Conservation (phyloP, 2,888 invertebrate genomes). For the Leistus spinibarbis region DNA sequence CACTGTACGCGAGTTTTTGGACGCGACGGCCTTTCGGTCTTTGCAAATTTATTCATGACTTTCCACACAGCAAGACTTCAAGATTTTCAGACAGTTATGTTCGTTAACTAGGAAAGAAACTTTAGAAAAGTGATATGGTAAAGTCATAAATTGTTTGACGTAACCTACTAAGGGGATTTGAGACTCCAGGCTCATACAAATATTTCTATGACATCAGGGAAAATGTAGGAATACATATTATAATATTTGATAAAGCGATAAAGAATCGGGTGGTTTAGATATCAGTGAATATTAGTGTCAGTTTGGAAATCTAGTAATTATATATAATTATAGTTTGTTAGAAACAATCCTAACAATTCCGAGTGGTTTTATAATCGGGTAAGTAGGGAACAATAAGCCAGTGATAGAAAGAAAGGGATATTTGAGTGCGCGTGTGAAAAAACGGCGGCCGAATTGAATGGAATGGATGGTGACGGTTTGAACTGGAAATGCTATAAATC, state of each 20-base stretch:
- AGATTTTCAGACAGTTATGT: neutral
- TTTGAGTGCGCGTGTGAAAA: neutral
- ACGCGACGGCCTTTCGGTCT: neutral
- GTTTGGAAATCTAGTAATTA: no score
- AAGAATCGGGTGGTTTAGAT: no score
- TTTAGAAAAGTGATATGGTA: neutral
- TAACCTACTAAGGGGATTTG: neutral
- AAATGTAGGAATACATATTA: no score
- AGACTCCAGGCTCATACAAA: neutral
- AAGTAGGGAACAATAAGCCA: neutral
- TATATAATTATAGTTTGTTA: no score
- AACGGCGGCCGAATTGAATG: constrained; percentile 24
- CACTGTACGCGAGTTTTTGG: neutral
- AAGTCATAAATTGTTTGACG: neutral
- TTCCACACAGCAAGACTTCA: neutral
- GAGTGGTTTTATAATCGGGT: no score
- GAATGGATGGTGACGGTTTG: constrained; percentile 29
- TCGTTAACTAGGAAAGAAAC: neutral
- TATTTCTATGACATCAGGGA: neutral
- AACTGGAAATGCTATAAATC: constrained; percentile 28
- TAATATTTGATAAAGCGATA: no score
- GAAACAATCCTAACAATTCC: no score
- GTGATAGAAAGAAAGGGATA: neutral
- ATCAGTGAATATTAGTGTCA: no score
- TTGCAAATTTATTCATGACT: constrained; percentile 1